A percentile compares a stretch with the other conserved stretches of the same genome.
Evolutionary conservation across 1,140 invertebrate genomes (phyloP).

Genomic region (Sesamia nonagrioides): DNA sequence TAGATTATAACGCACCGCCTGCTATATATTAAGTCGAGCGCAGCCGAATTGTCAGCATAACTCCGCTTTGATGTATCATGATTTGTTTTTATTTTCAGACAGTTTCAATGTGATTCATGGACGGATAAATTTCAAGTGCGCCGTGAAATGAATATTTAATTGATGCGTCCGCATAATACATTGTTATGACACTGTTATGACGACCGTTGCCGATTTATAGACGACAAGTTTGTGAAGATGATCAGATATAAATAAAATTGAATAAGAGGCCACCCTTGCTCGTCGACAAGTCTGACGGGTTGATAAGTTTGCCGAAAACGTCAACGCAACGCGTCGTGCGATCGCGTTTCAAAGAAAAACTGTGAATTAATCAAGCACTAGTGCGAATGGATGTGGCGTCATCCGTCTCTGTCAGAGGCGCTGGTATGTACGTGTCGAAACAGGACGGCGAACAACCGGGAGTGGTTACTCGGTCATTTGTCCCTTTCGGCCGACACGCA

Average conservation of each 20-base stretch:
- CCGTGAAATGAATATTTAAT: conserved; percentile 76
- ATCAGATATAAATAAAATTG: conserved; percentile 47
- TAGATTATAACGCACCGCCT: conserved; percentile 85
- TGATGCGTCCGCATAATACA: conserved; percentile 74
- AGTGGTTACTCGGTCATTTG: conserved; percentile 79
- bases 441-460: conserved; percentile 71
- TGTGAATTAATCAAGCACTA: conserved; percentile 81
- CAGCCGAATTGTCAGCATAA: conserved; percentile 86
- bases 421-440: conserved; percentile 58
- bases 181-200: conserved; percentile 74
- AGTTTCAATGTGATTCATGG: conserved; percentile 82
- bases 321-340: conserved; percentile 69
- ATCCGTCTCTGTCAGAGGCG: conserved; percentile 76
- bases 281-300: conserved; percentile 59
- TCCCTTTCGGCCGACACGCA: conserved; percentile 71
- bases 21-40: conserved; percentile 83
- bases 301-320: conserved; percentile 74
- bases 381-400: conserved; percentile 71
- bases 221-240: conserved; percentile 37
- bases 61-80: conserved; percentile 84
- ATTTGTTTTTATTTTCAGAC: conserved; percentile 86
- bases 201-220: conserved; percentile 56
- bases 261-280: conserved; percentile 46
- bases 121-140: conserved; percentile 78
- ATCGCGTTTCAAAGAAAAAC: conserved; percentile 82